Percentiles rank a stretch among this genome's conserved stretches.
These are phyloP conservation scores for Toxotes lorentzi DNA, from an alignment of 2,797 vertebrate genomes.

Conservation along the genomic window DNA sequence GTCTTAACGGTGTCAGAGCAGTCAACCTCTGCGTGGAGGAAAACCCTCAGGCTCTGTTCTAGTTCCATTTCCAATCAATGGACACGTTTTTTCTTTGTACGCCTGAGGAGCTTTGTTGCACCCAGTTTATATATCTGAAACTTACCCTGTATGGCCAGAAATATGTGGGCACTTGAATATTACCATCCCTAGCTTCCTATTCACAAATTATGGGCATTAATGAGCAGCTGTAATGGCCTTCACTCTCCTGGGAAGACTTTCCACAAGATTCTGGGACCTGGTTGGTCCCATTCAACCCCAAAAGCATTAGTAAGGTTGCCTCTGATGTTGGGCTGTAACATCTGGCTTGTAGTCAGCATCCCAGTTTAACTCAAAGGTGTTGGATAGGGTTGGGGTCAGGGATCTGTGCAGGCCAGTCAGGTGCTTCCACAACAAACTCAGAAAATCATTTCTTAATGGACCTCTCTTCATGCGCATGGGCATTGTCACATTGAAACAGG, in stretches of 20 bases:
- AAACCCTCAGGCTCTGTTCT: slow-evolving; percentile 67
- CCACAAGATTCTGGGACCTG: too few species aligned
- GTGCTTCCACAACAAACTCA: background rate
- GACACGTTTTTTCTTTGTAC: slow-evolving; percentile 22
- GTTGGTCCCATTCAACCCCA: too few species aligned
- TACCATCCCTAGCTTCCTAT: background rate
- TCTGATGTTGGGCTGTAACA: background rate
- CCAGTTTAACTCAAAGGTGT: background rate
- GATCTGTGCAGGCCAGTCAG: background rate
- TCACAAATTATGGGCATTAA: background rate
- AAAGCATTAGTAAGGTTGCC: too few species aligned
- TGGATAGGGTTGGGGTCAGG: background rate
- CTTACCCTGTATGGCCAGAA: slow-evolving; percentile 4
- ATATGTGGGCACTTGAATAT: background rate
- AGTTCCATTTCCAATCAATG: slow-evolving; percentile 65
- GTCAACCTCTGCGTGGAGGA: slow-evolving; percentile 40
- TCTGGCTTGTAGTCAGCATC: background rate
- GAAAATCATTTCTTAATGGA: background rate
- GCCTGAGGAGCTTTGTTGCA: slow-evolving; percentile 12
- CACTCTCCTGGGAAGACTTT: background rate
- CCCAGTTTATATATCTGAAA: slow-evolving; percentile 40
- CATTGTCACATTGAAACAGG: background rate
- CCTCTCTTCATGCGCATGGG: too few species aligned
- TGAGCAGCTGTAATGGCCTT: background rate
- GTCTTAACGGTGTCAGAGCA: slow-evolving; percentile 58